phyloP scores from a whole-genome alignment of 2,797 vertebrate species.

The Takifugu ocellatus region DNA sequence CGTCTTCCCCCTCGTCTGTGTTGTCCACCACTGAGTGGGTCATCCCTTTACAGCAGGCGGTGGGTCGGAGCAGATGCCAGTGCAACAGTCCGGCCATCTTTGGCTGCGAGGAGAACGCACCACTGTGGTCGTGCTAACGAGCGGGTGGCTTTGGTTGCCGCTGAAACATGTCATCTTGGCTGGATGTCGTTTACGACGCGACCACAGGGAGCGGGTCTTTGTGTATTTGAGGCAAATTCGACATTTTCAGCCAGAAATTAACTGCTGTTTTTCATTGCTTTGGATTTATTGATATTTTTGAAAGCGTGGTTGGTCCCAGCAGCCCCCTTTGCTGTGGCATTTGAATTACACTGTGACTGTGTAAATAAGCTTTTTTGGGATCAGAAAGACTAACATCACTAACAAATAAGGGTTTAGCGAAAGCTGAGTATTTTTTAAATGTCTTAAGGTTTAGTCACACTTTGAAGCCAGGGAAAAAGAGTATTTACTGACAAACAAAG shows the following conservation, averaged over 20 bases:
- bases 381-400: too few relatives aligned
- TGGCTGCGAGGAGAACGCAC: slow-evolving; percentile 28
- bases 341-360: too few relatives aligned
- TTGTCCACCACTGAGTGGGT: background rate
- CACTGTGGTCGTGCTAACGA: slow-evolving; percentile 61
- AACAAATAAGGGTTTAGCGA: too few relatives aligned
- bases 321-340: too few relatives aligned
- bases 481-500: background rate
- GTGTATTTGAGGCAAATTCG: background rate
- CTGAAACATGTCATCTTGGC: slow-evolving; percentile 54
- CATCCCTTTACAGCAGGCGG: background rate
- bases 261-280: too few relatives aligned
- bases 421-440: too few relatives aligned
- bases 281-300: too few relatives aligned
- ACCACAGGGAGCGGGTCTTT: slow-evolving; percentile 50
- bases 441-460: too few relatives aligned
- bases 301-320: too few relatives aligned
- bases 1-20: too few relatives aligned
- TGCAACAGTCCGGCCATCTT: slow-evolving; percentile 21
- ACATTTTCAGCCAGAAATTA: background rate
- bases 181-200: slow-evolving; percentile 32
- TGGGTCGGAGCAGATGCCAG: slow-evolving; percentile 16
- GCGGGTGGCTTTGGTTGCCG: slow-evolving; percentile 51
- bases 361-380: too few relatives aligned
- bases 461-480: too few relatives aligned